Conservation (phyloP, 2,888 invertebrate genomes). For the Ptychoptera albimana region DNA sequence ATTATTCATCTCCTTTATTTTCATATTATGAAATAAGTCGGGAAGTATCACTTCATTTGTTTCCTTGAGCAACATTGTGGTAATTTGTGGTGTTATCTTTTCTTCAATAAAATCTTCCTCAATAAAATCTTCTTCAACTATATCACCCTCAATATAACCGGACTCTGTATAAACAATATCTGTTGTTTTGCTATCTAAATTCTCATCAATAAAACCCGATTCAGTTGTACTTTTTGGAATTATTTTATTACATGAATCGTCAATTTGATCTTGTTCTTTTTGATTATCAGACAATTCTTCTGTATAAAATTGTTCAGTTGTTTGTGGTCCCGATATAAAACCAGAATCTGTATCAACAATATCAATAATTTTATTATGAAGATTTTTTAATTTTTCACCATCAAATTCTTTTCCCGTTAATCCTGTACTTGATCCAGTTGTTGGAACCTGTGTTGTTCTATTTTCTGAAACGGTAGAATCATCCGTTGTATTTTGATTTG, state of each 20-base stretch:
- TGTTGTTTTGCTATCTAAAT: conserved; percentile 6
- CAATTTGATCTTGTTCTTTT: background rate
- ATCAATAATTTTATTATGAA: background rate
- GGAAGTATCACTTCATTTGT: conserved; percentile 44
- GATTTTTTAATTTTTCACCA: no score
- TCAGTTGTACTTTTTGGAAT: background rate
- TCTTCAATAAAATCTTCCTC: conserved; percentile 9
- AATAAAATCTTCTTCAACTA: conserved; percentile 11
- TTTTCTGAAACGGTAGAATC: no score
- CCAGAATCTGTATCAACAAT: conserved; percentile 26
- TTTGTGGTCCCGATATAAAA: conserved; percentile 29
- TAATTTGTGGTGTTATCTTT: conserved; percentile 7
- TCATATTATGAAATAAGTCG: conserved; percentile 44
- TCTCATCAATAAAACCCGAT: conserved; percentile 4
- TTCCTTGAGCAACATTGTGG: conserved; percentile 44
- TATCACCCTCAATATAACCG: conserved; percentile 18
- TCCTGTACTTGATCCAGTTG: no score
- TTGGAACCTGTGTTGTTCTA: no score
- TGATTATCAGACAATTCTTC: conserved; percentile 5
- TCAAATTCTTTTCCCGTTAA: no score
- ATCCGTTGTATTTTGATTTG: no score
- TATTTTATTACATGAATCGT: background rate
- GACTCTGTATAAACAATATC: conserved; percentile 14
- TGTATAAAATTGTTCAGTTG: background rate
- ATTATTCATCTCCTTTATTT: conserved; percentile 26